Evolutionary conservation across 1,140 invertebrate genomes (phyloP).

Genomic region (Cotesia vestalis): DNA sequence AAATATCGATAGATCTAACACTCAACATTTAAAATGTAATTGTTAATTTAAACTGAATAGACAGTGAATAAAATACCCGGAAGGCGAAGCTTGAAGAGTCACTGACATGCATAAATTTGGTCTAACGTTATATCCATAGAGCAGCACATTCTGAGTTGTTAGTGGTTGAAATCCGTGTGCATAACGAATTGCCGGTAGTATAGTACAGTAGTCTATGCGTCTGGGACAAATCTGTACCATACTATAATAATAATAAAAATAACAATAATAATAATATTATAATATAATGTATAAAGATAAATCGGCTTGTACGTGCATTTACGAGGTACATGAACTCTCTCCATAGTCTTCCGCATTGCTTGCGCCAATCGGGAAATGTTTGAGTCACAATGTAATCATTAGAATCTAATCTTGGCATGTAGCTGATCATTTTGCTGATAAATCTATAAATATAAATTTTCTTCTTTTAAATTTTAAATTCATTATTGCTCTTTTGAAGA

Average conservation of each 20-base stretch:
- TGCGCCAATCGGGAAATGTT: slow-evolving; percentile 19
- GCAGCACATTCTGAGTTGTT: too few relatives aligned
- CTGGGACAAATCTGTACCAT: slow-evolving; percentile 21
- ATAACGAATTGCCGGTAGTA: neutral
- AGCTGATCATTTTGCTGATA: neutral
- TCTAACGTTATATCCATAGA: slow-evolving; percentile 7
- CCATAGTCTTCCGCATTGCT: slow-evolving; percentile 19
- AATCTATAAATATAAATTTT: too few relatives aligned
- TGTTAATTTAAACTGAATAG: neutral
- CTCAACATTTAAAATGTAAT: neutral
- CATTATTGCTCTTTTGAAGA: too few relatives aligned
- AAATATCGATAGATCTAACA: neutral
- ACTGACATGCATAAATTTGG: slow-evolving; percentile 21
- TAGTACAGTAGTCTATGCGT: neutral
- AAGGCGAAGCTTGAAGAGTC: slow-evolving; percentile 33
- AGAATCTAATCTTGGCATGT: slow-evolving; percentile 18
- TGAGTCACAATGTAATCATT: slow-evolving; percentile 26
- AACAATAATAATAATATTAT: too few relatives aligned
- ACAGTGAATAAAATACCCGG: slow-evolving; percentile 39
- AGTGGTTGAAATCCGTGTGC: slow-evolving; percentile 1
- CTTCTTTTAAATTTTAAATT: too few relatives aligned
- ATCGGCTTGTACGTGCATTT: slow-evolving; percentile 16
- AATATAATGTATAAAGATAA: slow-evolving; percentile 12
- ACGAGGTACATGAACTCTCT: slow-evolving; percentile 27
- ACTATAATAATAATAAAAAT: neutral